A percentile compares a stretch with the other conserved stretches of the same genome.
phyloP scores from a whole-genome alignment of 1,140 invertebrate species.

The Eufriesea mexicana region DNA sequence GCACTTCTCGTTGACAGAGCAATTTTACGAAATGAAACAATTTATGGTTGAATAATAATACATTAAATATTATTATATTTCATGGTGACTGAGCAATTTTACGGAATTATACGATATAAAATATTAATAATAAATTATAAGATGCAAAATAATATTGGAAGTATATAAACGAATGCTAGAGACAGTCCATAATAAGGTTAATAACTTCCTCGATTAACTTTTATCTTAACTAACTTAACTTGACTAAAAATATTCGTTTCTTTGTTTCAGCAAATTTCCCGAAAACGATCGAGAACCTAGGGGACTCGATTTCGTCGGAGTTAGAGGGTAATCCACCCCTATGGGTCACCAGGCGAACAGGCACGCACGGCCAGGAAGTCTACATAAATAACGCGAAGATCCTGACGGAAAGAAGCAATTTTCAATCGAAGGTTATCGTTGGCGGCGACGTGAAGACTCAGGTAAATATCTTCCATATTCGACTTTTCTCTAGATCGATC shows the following conservation, averaged over 20 bases:
- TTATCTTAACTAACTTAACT: too few species aligned
- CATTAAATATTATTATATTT: too few species aligned
- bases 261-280: slow-evolving; percentile 87
- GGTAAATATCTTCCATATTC: slow-evolving; percentile 79
- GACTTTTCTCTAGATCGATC: background rate
- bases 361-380: slow-evolving; percentile 84
- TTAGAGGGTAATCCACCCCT: slow-evolving; percentile 90
- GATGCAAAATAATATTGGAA: too few species aligned
- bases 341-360: slow-evolving; percentile 87
- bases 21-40: too few species aligned
- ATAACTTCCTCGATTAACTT: too few species aligned
- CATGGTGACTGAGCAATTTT: too few species aligned
- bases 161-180: too few species aligned
- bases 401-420: slow-evolving; percentile 87
- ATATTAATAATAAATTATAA: too few species aligned
- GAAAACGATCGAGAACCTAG: slow-evolving; percentile 86
- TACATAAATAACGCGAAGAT: slow-evolving; percentile 92
- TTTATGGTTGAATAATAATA: too few species aligned
- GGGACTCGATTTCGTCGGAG: slow-evolving; percentile 87
- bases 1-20: too few species aligned
- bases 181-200: too few species aligned
- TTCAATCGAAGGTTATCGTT: slow-evolving; percentile 79
- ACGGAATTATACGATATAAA: too few species aligned
- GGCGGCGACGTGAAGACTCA: slow-evolving; percentile 85
- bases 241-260: slow-evolving; percentile 24